These are phyloP conservation scores for Sebastes taczanowskii DNA, from an alignment of 2,797 vertebrate genomes.

Conservation along the genomic window DNA sequence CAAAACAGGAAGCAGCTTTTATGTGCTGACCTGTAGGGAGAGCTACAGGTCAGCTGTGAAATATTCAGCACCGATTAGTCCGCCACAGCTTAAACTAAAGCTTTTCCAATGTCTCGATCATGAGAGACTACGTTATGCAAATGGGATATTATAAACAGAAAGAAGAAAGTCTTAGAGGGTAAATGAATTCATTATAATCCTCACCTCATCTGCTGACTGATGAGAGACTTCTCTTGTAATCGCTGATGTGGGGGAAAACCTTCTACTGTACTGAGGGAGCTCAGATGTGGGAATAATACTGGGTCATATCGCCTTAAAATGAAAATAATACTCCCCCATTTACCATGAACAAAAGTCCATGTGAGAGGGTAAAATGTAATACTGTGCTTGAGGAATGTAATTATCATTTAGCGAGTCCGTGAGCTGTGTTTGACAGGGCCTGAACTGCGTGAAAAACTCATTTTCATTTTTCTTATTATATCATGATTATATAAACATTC, in stretches of 20 bases:
- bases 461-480: constrained; percentile 75
- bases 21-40: constrained; percentile 46
- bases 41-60: constrained; percentile 60
- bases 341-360: constrained; percentile 49
- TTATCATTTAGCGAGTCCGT: constrained; percentile 67
- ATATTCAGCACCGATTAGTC: constrained; percentile 54
- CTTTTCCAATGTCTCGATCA: constrained; percentile 25
- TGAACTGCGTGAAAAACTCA: constrained; percentile 60
- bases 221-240: constrained; percentile 56
- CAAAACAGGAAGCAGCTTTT: constrained; percentile 64
- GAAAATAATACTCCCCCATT: constrained; percentile 55
- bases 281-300: constrained; percentile 46
- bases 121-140: constrained; percentile 43
- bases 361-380: constrained; percentile 52
- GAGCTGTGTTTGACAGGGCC: constrained; percentile 62
- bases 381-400: constrained; percentile 61
- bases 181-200: constrained; percentile 66
- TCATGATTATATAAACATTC: constrained; percentile 74
- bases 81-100: constrained; percentile 20
- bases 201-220: constrained; percentile 64
- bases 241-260: constrained; percentile 29
- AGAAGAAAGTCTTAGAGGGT: constrained; percentile 55
- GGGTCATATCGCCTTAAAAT: constrained; percentile 34
- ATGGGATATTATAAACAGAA: constrained; percentile 41
- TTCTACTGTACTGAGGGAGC: constrained; percentile 24